phyloP scores from a whole-genome alignment of 2,797 vertebrate genomes.

The Danio tinwini region DNA sequence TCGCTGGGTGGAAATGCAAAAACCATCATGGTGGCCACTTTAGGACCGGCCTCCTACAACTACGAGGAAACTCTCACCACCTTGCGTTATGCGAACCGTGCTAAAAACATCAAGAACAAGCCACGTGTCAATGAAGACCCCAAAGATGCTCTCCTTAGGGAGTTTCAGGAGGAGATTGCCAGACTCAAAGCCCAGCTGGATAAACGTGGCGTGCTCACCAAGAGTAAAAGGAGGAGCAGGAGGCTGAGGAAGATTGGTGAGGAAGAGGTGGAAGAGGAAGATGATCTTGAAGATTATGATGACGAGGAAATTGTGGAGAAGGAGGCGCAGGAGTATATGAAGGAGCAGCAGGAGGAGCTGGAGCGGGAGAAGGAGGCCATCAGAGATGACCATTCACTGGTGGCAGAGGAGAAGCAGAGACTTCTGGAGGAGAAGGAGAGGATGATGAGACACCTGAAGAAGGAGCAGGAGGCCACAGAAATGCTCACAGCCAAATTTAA shows the following conservation, averaged over 20 bases:
- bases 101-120: constrained; percentile 98
- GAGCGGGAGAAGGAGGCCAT: constrained; percentile 94
- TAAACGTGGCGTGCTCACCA: constrained; percentile 65
- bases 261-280: constrained; percentile 67
- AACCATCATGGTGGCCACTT: constrained; percentile 96
- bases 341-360: constrained; percentile 90
- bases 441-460: constrained; percentile 92
- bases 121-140: constrained; percentile 96
- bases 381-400: constrained; percentile 88
- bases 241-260: constrained; percentile 79
- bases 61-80: constrained; percentile 95
- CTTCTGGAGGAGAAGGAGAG: constrained; percentile 95
- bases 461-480: constrained; percentile 92
- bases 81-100: constrained; percentile 92
- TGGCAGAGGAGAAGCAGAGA: constrained; percentile 93
- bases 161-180: constrained; percentile 95
- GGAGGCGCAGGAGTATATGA: constrained; percentile 86
- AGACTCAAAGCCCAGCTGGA: constrained; percentile 92
- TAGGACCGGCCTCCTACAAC: constrained; percentile 90
- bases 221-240: constrained; percentile 78
- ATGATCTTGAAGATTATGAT: constrained; percentile 71
- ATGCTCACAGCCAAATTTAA: constrained; percentile 93
- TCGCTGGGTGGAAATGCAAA: constrained; percentile 96
- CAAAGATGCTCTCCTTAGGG: constrained; percentile 92
- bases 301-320: constrained; percentile 84